These are phyloP conservation scores for Anastrepha ludens DNA, from an alignment of 1,140 invertebrate genomes.

Conservation along the genomic window DNA sequence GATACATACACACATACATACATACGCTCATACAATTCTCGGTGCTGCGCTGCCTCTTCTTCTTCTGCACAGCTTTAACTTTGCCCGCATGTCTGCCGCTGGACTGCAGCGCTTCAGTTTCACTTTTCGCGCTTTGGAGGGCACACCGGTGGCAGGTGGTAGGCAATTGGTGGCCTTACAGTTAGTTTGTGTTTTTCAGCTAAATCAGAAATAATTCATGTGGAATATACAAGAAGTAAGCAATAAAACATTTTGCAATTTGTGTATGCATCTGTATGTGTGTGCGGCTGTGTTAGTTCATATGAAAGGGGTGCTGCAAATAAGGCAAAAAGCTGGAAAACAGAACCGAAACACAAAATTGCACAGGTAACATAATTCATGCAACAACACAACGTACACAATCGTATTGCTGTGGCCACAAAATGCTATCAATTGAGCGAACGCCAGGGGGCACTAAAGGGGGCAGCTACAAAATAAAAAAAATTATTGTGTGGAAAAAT, in stretches of 20 bases:
- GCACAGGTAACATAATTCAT: conserved; percentile 53
- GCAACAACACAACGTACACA: neutral
- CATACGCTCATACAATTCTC: neutral
- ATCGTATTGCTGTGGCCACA: conserved; percentile 2
- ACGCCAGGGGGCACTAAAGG: neutral
- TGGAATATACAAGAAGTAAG: conserved; percentile 51
- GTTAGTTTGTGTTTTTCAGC: conserved; percentile 49
- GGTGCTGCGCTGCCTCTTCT: neutral
- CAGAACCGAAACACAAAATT: conserved; percentile 30
- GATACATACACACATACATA: neutral
- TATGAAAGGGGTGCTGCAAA: conserved; percentile 19
- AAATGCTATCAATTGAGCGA: conserved; percentile 18
- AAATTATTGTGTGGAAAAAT: neutral
- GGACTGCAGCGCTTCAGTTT: conserved; percentile 29
- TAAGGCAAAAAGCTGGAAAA: conserved; percentile 17
- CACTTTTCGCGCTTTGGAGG: conserved; percentile 28
- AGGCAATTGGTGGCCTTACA: conserved; percentile 19
- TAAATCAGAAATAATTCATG: conserved; percentile 52
- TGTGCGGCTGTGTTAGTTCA: neutral
- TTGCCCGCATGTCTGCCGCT: neutral
- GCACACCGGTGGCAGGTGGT: neutral
- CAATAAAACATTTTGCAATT: conserved; percentile 52
- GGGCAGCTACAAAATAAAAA: neutral
- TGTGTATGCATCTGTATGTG: neutral
- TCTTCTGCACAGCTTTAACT: neutral